phyloP scores from a whole-genome alignment of 2,888 invertebrate species.

The Steromphala cineraria region DNA sequence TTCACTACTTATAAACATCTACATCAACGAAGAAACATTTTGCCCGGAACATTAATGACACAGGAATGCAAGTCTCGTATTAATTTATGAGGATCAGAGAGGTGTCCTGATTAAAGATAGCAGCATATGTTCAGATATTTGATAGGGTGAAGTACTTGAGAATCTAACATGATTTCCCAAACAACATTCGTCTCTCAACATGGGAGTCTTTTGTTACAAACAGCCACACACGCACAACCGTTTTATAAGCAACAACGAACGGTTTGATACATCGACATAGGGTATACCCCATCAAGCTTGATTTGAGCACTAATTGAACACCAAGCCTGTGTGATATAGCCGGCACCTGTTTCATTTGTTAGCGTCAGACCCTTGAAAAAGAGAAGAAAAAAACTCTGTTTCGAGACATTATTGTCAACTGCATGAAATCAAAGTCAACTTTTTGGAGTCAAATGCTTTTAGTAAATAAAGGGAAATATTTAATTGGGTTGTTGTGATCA shows the following conservation, averaged over 20 bases:
- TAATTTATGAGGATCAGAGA: constrained; percentile 11
- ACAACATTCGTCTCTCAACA: background rate
- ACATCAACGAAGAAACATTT: background rate
- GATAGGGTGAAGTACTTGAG: background rate
- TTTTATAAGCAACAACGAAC: background rate
- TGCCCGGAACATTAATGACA: background rate
- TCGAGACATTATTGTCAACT: too few relatives aligned
- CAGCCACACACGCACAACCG: constrained; percentile 1
- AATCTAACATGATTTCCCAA: background rate
- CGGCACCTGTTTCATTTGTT: too few relatives aligned
- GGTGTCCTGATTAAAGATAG: background rate
- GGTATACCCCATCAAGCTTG: too few relatives aligned
- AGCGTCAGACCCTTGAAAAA: too few relatives aligned
- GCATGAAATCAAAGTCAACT: too few relatives aligned
- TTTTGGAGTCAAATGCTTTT: too few relatives aligned
- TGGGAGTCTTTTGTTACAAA: background rate
- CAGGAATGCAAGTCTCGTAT: background rate
- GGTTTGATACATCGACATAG: background rate
- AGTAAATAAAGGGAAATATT: too few relatives aligned
- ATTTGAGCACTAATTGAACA: too few relatives aligned
- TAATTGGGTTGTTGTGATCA: too few relatives aligned
- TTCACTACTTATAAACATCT: background rate
- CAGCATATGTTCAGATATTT: constrained; percentile 6
- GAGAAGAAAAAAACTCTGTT: too few relatives aligned
- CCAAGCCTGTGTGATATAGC: too few relatives aligned